These are phyloP conservation scores for Cotesia chilonis DNA, from an alignment of 1,140 invertebrate species.

Conservation along the genomic window DNA sequence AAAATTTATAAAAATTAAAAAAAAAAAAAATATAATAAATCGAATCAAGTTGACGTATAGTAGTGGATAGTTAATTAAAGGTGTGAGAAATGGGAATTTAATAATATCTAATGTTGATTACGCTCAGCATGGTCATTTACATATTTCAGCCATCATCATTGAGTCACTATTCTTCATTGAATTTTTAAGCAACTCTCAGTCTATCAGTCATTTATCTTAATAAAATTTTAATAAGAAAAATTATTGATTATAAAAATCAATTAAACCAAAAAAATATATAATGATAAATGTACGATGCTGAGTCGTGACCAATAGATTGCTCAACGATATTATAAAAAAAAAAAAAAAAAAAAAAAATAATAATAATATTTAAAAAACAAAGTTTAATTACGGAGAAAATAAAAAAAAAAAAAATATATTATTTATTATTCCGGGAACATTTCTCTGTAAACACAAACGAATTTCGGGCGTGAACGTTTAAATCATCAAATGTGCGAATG, in stretches of 20 bases:
- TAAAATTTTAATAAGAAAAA: not conserved
- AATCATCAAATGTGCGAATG: slow-evolving; percentile 41
- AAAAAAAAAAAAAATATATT: not conserved
- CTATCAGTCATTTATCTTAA: slow-evolving; percentile 2
- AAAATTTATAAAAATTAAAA: not conserved
- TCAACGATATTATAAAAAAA: slow-evolving; percentile 39
- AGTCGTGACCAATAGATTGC: slow-evolving; percentile 28
- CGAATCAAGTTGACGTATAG: too few species aligned
- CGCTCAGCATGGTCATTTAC: not conserved
- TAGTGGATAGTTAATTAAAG: not conserved
- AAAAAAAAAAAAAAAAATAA: slow-evolving; percentile 6
- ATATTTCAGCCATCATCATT: not conserved
- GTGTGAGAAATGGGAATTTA: slow-evolving; percentile 25
- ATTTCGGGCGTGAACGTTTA: slow-evolving; percentile 38
- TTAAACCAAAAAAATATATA: not conserved
- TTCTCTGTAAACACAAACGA: slow-evolving; percentile 41
- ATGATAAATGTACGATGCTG: not conserved
- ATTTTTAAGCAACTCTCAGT: not conserved
- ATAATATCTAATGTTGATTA: slow-evolving; percentile 9
- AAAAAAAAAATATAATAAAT: not conserved
- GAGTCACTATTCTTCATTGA: not conserved
- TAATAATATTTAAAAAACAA: not conserved
- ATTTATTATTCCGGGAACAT: slow-evolving; percentile 36
- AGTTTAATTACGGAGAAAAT: slow-evolving; percentile 24
- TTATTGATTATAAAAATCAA: not conserved